A percentile compares a stretch with the other conserved stretches of the same genome.
Conservation (phyloP, 2,888 invertebrate genomes). For the Aromia moschata region DNA sequence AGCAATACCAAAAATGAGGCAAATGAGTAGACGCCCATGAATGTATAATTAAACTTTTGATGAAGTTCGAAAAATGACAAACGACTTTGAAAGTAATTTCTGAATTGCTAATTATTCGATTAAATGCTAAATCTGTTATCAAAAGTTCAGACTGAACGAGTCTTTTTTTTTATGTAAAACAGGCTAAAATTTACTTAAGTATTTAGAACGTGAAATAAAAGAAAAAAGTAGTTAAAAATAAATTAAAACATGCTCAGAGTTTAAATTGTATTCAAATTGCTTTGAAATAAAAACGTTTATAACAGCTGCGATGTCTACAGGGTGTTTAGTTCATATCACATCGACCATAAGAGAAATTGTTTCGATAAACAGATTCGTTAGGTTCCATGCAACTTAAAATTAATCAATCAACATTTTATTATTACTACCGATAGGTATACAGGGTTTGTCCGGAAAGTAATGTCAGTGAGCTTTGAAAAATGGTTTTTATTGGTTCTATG, state of each 20-base stretch:
- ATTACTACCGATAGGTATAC: no score
- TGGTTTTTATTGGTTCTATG: no score
- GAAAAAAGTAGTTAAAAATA: slow-evolving; percentile 33
- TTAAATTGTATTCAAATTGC: slow-evolving; percentile 42
- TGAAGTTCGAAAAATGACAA: slow-evolving; percentile 1
- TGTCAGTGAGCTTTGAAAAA: no score
- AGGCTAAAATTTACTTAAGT: slow-evolving; percentile 23
- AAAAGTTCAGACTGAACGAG: slow-evolving; percentile 23
- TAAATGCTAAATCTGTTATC: slow-evolving; percentile 27
- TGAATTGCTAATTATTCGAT: slow-evolving; percentile 27
- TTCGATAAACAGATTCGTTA: no score
- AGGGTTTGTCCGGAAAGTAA: no score
- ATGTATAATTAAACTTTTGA: slow-evolving; percentile 4
- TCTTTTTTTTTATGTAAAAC: slow-evolving; percentile 26
- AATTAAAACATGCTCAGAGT: slow-evolving; percentile 40
- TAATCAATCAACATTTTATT: no score
- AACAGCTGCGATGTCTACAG: no score
- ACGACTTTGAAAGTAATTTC: slow-evolving; percentile 17
- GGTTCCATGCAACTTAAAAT: no score
- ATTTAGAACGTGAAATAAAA: slow-evolving; percentile 16
- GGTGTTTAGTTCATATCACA: no score
- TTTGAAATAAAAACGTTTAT: slow-evolving; percentile 33
- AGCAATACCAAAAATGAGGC: no score
- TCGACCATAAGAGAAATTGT: no score
- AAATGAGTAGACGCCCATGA: neutral